Evolutionary conservation across 2,888 invertebrate species (phyloP).

Genomic region (Lochmaea capreae): DNA sequence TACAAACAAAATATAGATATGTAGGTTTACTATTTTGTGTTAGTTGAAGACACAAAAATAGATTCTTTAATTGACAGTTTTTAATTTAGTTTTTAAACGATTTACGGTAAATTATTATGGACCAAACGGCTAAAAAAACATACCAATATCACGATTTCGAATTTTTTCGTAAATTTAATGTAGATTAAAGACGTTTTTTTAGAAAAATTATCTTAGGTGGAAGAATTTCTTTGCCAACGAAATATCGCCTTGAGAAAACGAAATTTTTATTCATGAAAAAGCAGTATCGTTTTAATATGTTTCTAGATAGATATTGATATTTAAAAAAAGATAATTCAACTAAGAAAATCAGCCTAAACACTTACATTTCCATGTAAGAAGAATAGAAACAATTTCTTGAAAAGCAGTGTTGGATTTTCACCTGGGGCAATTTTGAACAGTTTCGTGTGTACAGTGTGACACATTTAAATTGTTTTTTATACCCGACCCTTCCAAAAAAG

Average conservation of each 20-base stretch:
- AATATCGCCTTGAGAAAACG: neutral
- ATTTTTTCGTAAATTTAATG: neutral
- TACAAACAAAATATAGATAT: constrained; percentile 22
- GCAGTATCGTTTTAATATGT: no score
- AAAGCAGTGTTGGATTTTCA: no score
- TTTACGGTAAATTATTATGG: constrained; percentile 5
- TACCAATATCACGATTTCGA: constrained; percentile 8
- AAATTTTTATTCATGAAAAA: neutral
- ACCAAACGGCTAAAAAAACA: constrained; percentile 14
- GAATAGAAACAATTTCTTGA: no score
- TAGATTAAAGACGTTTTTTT: neutral
- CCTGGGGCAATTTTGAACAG: no score
- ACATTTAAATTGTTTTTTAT: no score
- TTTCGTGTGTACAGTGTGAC: no score
- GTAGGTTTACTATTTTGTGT: constrained; percentile 27
- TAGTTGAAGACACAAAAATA: neutral
- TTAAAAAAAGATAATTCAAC: no score
- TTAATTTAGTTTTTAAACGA: neutral
- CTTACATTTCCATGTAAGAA: no score
- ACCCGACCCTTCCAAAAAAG: no score
- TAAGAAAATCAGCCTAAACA: no score
- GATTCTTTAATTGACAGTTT: constrained; percentile 19
- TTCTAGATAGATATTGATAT: no score
- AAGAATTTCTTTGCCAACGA: neutral
- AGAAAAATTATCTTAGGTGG: neutral